Evolutionary conservation across 2,888 invertebrate genomes (phyloP).

Genomic region (Belgica antarctica): DNA sequence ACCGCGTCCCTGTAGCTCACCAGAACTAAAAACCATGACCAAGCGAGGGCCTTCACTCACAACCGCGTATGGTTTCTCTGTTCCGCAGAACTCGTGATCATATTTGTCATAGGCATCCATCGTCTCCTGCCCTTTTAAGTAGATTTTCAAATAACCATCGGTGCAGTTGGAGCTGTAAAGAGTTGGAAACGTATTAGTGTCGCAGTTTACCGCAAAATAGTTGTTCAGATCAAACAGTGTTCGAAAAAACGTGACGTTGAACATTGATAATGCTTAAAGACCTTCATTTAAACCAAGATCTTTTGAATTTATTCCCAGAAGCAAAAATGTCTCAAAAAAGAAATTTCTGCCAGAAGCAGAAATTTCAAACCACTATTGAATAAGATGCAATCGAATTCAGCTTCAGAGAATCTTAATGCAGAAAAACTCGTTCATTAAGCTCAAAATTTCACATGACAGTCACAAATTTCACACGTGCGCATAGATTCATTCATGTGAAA

Average conservation of each 20-base stretch:
- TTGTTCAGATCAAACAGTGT: background rate
- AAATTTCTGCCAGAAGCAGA: too few relatives aligned
- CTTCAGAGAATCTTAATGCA: too few relatives aligned
- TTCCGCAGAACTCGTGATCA: slow-evolving; percentile 87
- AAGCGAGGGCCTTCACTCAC: slow-evolving; percentile 89
- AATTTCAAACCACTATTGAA: too few relatives aligned
- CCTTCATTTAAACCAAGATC: too few relatives aligned
- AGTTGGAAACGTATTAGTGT: background rate
- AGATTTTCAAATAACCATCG: slow-evolving; percentile 87
- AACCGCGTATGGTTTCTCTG: slow-evolving; percentile 70
- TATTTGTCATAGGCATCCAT: slow-evolving; percentile 91
- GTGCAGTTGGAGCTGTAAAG: slow-evolving; percentile 65
- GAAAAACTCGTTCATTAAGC: too few relatives aligned
- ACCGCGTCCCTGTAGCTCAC: slow-evolving; percentile 83
- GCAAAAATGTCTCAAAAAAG: too few relatives aligned
- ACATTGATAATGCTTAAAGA: too few relatives aligned
- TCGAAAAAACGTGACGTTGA: background rate
- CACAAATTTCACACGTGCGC: too few relatives aligned
- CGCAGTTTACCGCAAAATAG: background rate
- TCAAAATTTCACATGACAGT: too few relatives aligned
- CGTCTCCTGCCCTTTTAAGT: slow-evolving; percentile 87
- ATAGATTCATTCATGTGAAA: too few relatives aligned
- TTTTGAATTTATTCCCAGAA: too few relatives aligned
- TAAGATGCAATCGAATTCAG: too few relatives aligned
- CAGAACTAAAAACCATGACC: slow-evolving; percentile 93